Base-by-base conservation (phyloP, 2,113 vertebrate species). In the Dermatemys mawii region DNA sequence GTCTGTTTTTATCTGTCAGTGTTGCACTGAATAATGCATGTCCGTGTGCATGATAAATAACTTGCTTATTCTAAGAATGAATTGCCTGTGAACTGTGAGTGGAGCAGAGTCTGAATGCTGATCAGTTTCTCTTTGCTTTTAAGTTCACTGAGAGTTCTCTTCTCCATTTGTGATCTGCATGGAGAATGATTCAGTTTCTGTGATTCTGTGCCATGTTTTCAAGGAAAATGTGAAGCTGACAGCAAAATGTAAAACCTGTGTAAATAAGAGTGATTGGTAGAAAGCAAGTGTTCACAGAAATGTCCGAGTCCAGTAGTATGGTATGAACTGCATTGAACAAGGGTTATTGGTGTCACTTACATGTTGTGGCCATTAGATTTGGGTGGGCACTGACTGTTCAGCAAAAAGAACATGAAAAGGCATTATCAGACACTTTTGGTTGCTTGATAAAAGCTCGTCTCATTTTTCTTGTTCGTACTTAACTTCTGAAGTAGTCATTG, bases 181-280 rank as follows among this genome's bases (percentile, higher is more conserved):
- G 13, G 44, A 93, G 21, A 81, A 26, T 29, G 50, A 9, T 35
- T 87, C 86, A 26, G 86, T 73, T 87, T 81, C 75, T 83, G 83
- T 5, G 1, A 26, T 73, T 81, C 87, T 70, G 60, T 67, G 48
- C 38, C 76, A 19, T 90, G 24, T 54, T 88, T 94, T 90, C 86
- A 57, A 89, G 90, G 41, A 29, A 32, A 86, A 57, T 8, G 6
- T 82, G 54, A 93, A 94, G 22, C 44, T 89, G 46, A 9, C 29
- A 94, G 83, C 35, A 85, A 93, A 93, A 51, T 3, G 4, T 55
- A 90, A 89, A 94, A 70, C 2, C 29, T 80, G 9, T 73, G 57
- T 35, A 95, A 96, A 92, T 38, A 14, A 89, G 93, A 90, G 76
- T 13, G 63, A 57, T 70, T 38, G 63, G n/a, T 38, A 90, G 44